Evolutionary conservation across 2,797 vertebrate species (phyloP).

Genomic region (Apodemus agrarius): DNA sequence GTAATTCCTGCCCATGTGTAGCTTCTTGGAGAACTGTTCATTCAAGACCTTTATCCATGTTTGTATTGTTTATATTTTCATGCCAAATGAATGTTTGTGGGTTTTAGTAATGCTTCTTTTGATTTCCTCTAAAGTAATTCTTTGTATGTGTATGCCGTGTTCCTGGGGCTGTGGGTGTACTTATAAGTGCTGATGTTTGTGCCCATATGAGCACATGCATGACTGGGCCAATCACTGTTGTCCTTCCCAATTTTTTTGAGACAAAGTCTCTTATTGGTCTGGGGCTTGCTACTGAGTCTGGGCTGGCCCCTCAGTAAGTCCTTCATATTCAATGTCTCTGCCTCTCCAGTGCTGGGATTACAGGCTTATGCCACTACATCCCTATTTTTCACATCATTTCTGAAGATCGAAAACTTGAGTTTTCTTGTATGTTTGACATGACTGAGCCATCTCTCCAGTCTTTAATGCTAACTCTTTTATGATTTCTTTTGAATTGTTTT

Average conservation of each 20-base stretch:
- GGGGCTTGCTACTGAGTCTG: background rate
- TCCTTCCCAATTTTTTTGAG: background rate
- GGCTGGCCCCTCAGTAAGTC: background rate
- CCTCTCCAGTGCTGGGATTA: background rate
- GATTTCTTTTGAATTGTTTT: background rate
- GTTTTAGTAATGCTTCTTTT: background rate
- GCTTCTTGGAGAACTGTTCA: background rate
- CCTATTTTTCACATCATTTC: background rate
- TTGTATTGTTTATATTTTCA: background rate
- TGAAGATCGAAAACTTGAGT: background rate
- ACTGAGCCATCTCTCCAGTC: background rate
- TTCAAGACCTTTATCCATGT: background rate
- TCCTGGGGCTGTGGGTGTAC: background rate
- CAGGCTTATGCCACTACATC: background rate
- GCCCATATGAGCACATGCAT: background rate
- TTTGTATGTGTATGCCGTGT: background rate
- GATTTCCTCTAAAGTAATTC: background rate
- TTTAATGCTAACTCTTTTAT: background rate
- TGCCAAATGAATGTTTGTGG: background rate
- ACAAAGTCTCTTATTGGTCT: background rate
- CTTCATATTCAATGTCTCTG: background rate
- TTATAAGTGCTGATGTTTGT: background rate
- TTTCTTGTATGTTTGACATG: background rate
- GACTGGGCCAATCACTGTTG: background rate
- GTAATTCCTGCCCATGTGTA: background rate